A percentile compares a stretch with the other conserved stretches of the same genome.
Evolutionary conservation across 2,888 invertebrate species (phyloP).

Genomic region (Hydraecia micacea): DNA sequence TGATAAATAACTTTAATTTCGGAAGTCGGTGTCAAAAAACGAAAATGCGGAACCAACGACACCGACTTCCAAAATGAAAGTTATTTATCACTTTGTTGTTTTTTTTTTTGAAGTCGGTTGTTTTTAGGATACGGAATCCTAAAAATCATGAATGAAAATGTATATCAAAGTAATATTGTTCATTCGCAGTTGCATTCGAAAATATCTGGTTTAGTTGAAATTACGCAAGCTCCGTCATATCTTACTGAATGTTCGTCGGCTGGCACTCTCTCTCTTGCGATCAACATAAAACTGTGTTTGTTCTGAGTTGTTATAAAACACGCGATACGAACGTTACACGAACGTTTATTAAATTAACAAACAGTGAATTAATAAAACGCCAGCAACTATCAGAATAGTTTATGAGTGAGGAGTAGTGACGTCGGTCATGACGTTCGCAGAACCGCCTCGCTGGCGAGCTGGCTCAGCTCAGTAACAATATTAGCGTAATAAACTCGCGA

Average conservation of each 20-base stretch:
- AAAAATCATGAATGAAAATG: not conserved
- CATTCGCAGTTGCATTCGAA: slow-evolving; percentile 27
- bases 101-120: no score
- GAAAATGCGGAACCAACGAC: no score
- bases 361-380: slow-evolving; percentile 12
- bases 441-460: not conserved
- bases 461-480: slow-evolving; percentile 24
- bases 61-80: no score
- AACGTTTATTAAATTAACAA: slow-evolving; percentile 39
- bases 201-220: slow-evolving; percentile 44
- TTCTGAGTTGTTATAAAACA: not conserved
- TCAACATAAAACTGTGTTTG: slow-evolving; percentile 29
- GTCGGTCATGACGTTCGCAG: not conserved
- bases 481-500: slow-evolving; percentile 31
- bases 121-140: no score
- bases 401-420: slow-evolving; percentile 11
- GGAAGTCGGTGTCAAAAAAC: no score
- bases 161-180: slow-evolving; percentile 12
- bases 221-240: slow-evolving; percentile 40
- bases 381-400: not conserved
- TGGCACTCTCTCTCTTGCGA: slow-evolving; percentile 31
- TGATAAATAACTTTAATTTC: no score
- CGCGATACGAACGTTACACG: slow-evolving; percentile 1
- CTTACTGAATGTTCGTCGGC: slow-evolving; percentile 9
- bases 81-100: no score